Percentiles rank a stretch among this genome's conserved stretches.
phyloP scores from a whole-genome alignment of 2,113 vertebrate species.

The Hydrolagus affinis region DNA sequence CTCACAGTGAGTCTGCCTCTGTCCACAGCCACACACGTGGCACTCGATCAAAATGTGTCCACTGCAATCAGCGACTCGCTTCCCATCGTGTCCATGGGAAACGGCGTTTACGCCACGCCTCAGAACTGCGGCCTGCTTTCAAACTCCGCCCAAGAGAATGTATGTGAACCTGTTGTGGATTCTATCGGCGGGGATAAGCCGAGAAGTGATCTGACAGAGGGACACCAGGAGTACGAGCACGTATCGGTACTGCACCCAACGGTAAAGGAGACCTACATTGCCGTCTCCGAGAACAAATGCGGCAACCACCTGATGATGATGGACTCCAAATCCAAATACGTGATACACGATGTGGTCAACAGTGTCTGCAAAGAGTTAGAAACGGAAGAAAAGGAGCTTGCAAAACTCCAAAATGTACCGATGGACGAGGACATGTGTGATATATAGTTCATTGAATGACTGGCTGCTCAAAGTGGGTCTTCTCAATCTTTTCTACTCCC shows the following conservation, averaged over 20 bases:
- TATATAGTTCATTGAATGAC: constrained; percentile 57
- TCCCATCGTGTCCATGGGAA: constrained; percentile 66
- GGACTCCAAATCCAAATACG: constrained; percentile 68
- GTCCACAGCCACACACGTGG: constrained; percentile 41
- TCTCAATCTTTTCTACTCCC: constrained; percentile 38
- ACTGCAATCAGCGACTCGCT: constrained; percentile 60
- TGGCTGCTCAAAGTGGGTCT: constrained; percentile 35
- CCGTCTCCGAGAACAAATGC: constrained; percentile 66
- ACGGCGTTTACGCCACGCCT: constrained; percentile 64
- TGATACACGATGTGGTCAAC: constrained; percentile 73
- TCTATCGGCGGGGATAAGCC: constrained; percentile 48
- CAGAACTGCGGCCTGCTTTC: constrained; percentile 66
- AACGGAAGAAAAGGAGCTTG: constrained; percentile 87
- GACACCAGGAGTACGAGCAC: constrained; percentile 66
- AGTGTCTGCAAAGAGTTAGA: constrained; percentile 85
- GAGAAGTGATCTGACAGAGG: constrained; percentile 50
- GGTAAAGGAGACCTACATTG: constrained; percentile 75
- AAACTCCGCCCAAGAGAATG: constrained; percentile 52
- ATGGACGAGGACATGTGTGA: constrained; percentile 94
- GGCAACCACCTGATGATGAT: constrained; percentile 57
- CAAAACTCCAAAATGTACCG: constrained; percentile 95
- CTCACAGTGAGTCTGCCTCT: constrained; percentile 38
- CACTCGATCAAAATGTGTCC: constrained; percentile 50
- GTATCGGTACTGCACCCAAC: constrained; percentile 67
- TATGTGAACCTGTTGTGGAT: constrained; percentile 56